These are phyloP conservation scores for Gryllus longicercus DNA, from an alignment of 2,888 invertebrate genomes.

Conservation along the genomic window DNA sequence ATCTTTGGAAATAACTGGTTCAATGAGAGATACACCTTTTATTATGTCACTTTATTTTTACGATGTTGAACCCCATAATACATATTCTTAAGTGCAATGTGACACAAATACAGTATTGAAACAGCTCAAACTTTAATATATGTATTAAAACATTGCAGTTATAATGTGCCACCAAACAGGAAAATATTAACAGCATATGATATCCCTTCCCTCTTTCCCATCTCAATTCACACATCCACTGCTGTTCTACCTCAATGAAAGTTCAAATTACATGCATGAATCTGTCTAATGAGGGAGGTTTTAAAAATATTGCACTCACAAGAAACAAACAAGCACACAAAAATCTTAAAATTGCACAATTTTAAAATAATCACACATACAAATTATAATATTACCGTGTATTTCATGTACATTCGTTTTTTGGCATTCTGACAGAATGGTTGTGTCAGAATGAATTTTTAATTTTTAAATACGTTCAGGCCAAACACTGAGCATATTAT, in stretches of 20 bases:
- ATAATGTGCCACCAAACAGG: slow-evolving; percentile 3
- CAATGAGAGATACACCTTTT: neutral
- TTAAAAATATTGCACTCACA: slow-evolving; percentile 11
- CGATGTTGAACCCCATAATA: slow-evolving; percentile 2
- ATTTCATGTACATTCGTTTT: neutral
- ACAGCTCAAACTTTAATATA: neutral
- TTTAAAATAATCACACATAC: neutral
- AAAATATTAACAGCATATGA: slow-evolving; percentile 8
- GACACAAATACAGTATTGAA: slow-evolving; percentile 6
- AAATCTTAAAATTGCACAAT: slow-evolving; percentile 5
- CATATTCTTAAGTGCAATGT: slow-evolving; percentile 10
- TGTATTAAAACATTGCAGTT: slow-evolving; percentile 17
- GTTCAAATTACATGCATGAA: slow-evolving; percentile 1
- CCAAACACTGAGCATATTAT: neutral
- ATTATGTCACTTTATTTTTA: slow-evolving; percentile 6
- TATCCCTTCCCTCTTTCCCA: slow-evolving; percentile 11
- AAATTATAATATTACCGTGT: neutral
- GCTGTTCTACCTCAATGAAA: neutral
- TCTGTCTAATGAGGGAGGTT: neutral
- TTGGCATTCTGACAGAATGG: neutral
- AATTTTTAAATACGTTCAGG: neutral
- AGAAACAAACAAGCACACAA: slow-evolving; percentile 11
- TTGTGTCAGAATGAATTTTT: neutral
- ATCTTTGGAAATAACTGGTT: too few relatives aligned
- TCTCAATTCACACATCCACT: neutral